These are phyloP conservation scores for Panthera uncia DNA, from an alignment of 2,113 vertebrate species.

Conservation along the genomic window DNA sequence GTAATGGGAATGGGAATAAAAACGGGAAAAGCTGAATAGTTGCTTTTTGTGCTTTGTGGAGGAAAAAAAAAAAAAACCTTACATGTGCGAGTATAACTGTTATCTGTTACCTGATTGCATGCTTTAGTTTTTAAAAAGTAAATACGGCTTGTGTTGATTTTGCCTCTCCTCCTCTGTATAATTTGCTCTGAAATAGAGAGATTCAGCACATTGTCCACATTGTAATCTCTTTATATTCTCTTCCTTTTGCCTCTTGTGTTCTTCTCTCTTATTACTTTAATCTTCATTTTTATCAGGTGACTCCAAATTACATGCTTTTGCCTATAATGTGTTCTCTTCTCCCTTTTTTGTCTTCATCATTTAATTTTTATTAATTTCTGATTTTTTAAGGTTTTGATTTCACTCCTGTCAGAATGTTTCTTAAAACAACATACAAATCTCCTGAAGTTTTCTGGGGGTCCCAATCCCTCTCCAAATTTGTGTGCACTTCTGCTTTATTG, in stretches of 20 bases:
- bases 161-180: background rate
- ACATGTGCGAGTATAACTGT: background rate
- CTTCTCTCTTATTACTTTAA: background rate
- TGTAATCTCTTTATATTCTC: background rate
- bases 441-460: background rate
- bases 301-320: background rate
- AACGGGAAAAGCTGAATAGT: conserved; percentile 53
- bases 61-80: conserved; percentile 9
- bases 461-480: background rate
- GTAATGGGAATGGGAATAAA: conserved; percentile 59
- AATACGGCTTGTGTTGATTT: background rate
- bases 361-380: background rate
- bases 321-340: background rate
- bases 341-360: background rate
- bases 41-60: conserved; percentile 42
- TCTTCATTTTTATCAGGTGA: background rate
- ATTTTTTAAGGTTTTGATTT: background rate
- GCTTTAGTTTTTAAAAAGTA: background rate
- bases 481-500: background rate
- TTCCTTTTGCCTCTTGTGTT: background rate
- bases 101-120: conserved; percentile 38
- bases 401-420: background rate
- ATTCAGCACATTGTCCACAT: background rate
- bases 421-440: background rate
- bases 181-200: background rate